Conservation (phyloP, 2,113 vertebrate species). For the Herpetotheres cachinnans region DNA sequence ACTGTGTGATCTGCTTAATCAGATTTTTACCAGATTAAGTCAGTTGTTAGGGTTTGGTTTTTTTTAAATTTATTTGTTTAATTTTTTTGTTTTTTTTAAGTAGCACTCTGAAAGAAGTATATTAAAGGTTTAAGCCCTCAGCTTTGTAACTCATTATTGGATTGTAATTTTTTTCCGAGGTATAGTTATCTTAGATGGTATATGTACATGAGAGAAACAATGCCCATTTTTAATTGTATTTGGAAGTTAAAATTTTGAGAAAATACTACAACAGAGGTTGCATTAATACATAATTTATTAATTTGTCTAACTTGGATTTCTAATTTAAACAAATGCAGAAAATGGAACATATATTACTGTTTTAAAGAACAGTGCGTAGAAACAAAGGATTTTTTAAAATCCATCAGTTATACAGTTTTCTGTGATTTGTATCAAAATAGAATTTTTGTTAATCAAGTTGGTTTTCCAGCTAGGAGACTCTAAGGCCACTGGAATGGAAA, state of each 20-base stretch:
- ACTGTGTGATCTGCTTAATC: neutral
- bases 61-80: neutral
- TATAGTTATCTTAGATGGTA: neutral
- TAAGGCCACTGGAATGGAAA: neutral
- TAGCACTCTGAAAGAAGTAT: neutral
- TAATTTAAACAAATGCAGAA: neutral
- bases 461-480: neutral
- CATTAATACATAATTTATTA: neutral
- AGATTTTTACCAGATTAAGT: neutral
- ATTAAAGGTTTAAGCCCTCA: neutral
- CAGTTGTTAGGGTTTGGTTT: neutral
- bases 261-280: neutral
- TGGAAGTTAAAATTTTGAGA: neutral
- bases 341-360: neutral
- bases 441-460: neutral
- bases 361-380: neutral
- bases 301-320: neutral
- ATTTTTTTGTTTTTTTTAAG: neutral
- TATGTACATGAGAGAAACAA: neutral
- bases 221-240: neutral
- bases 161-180: neutral
- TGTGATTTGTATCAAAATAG: neutral
- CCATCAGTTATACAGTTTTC: neutral
- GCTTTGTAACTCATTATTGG: neutral
- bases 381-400: neutral